Evolutionary conservation across 2,888 invertebrate species (phyloP), one percentile per base, ranked within the genome.

Genomic region (Mythimna ferrago): DNA sequence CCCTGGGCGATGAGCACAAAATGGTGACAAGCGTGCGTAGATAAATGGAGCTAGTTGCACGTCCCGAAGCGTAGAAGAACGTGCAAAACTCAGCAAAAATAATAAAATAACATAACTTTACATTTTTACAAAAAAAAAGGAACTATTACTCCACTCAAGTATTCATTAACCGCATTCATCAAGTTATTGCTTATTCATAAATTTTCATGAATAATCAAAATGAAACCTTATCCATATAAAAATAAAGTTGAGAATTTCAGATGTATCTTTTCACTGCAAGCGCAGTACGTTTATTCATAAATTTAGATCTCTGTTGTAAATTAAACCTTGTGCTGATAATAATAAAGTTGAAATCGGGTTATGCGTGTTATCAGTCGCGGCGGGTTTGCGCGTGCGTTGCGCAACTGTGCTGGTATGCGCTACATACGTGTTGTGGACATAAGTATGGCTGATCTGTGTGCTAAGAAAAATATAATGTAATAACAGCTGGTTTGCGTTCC

Each of bases 351-450:
- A 21, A 51, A 64, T 73, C 73, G 7, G 0, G 26, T 60, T 14
- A 44, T 35, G 60, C 16, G 61, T 44, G 26, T 44, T 21, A 6
- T 56, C 56, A 66, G 83, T 73, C 57, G 79, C 81, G 76, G 68
- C 68, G 56, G 32, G 66, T 73, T 76, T 56, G 78, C 78, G 76
- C 74, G 68, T 80, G 82, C 70, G 76, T 86, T 86, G 84, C 75
- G 80, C 76, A 86, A 86, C 48, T 62, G 21, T 60, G 54, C 71
- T 73, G 79, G 77, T 73, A 80, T 78, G 80, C 70, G 61, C 38
- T 67, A 21, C 53, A 82, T 71, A 80, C 78, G 76, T 76, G 71
- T 11, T 48, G 14, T 54, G 54, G 44, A 61, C 67, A 41, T 51
- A 70, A 57, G 66, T 73, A 58, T 61, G 41, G 19, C 26, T 73